Conservation (phyloP, 2,797 vertebrate genomes). For the Ataeniobius toweri region DNA sequence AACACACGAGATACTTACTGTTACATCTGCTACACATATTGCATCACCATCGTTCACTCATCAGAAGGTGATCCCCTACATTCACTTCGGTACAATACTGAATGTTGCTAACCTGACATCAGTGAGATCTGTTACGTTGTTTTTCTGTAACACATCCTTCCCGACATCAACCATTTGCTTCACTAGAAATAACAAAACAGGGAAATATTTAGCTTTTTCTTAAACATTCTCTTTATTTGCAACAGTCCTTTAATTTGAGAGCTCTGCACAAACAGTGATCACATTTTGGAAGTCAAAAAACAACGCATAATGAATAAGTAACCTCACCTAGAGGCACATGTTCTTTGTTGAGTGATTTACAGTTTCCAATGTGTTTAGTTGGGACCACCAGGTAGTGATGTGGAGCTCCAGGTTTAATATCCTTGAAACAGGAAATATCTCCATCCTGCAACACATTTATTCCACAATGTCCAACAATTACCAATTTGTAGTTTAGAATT, state of each 20-base stretch:
- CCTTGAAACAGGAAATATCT: conserved; percentile 91
- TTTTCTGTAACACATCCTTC: conserved; percentile 87
- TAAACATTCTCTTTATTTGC: no score
- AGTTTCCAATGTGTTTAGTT: conserved; percentile 90
- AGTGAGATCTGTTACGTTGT: conserved; percentile 84
- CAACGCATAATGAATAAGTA: not conserved
- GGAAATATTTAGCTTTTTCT: no score
- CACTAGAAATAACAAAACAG: conserved; percentile 77
- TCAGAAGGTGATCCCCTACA: not conserved
- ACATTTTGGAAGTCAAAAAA: not conserved
- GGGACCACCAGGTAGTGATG: conserved; percentile 96
- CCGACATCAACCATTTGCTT: conserved; percentile 89
- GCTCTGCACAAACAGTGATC: no score
- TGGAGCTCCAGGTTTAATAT: conserved; percentile 90
- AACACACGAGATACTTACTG: not conserved
- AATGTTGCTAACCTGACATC: conserved; percentile 85
- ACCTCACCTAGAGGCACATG: conserved; percentile 86
- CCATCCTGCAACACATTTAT: conserved; percentile 80
- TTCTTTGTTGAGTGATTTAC: conserved; percentile 86
- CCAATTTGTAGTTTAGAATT: not conserved
- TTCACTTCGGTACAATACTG: not conserved
- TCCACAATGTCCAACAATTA: not conserved
- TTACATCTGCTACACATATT: not conserved
- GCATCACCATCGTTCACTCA: not conserved
- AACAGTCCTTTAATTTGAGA: no score